These are phyloP conservation scores for Salticus scenicus DNA, from an alignment of 2,888 invertebrate genomes.

Conservation along the genomic window DNA sequence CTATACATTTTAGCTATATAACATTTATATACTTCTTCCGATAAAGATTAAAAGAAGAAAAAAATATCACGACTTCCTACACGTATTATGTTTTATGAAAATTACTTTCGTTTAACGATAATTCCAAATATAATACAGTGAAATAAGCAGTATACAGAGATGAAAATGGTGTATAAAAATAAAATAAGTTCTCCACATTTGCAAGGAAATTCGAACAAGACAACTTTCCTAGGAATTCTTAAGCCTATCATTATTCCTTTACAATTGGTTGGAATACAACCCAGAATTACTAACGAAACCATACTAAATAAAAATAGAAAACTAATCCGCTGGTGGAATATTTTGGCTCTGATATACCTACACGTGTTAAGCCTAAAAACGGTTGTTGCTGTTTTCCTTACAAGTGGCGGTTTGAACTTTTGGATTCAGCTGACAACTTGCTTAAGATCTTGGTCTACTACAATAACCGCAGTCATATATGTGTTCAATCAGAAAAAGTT, in stretches of 20 bases:
- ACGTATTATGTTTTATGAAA: no score
- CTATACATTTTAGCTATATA: no score
- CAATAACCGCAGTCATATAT: conserved; percentile 43
- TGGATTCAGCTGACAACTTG: conserved; percentile 46
- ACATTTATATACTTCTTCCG: no score
- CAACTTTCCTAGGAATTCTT: neutral
- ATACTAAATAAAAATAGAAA: neutral
- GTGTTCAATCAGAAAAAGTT: conserved; percentile 29
- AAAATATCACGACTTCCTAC: no score
- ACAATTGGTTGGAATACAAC: conserved; percentile 42
- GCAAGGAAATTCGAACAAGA: neutral
- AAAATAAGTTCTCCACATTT: no score
- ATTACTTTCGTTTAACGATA: no score
- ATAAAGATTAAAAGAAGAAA: no score
- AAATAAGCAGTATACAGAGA: no score
- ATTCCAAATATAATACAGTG: no score
- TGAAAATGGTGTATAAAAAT: no score
- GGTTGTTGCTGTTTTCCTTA: neutral
- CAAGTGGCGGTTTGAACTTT: conserved; percentile 35
- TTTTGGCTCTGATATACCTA: conserved; percentile 38
- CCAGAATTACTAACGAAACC: neutral
- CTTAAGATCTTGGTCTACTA: conserved; percentile 26
- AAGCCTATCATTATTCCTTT: conserved; percentile 33
- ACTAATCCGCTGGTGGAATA: conserved; percentile 43
- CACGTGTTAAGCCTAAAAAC: conserved; percentile 38